Evolutionary conservation across 2,797 vertebrate species (phyloP).

Genomic region (Pseudomugil gertrudae): DNA sequence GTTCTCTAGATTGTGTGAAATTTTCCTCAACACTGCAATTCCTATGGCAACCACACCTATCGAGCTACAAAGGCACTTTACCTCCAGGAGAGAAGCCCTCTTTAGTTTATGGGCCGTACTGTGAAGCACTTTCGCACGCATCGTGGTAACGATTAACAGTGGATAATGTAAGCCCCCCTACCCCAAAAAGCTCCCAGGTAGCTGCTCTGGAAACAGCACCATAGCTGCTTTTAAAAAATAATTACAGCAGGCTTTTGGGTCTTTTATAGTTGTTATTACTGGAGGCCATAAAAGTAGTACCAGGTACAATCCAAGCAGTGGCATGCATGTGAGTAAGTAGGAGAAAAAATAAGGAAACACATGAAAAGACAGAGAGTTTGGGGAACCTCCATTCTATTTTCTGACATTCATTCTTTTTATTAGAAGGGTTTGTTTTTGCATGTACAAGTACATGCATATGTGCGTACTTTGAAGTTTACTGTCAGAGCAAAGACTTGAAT

Average conservation of each 20-base stretch:
- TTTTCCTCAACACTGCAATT: constrained; percentile 47
- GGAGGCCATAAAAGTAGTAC: constrained; percentile 48
- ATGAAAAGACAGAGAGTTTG: constrained; percentile 17
- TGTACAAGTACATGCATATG: constrained; percentile 9
- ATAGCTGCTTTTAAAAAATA: constrained; percentile 66
- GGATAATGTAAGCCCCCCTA: constrained; percentile 52
- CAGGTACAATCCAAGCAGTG: constrained; percentile 30
- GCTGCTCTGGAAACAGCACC: constrained; percentile 50
- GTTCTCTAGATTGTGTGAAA: constrained; percentile 19
- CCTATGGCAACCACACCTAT: constrained; percentile 55
- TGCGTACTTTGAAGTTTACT: constrained; percentile 16
- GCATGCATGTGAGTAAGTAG: constrained; percentile 29
- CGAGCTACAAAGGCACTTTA: constrained; percentile 52
- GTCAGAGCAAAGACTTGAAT: constrained; percentile 35
- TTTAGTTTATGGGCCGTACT: constrained; percentile 58
- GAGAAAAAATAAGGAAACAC: constrained; percentile 16
- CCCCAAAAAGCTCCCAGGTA: constrained; percentile 36
- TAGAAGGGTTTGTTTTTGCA: constrained; percentile 13
- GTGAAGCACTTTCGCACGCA: constrained; percentile 63
- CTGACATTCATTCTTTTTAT: constrained; percentile 16
- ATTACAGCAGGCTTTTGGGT: constrained; percentile 53
- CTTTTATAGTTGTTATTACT: constrained; percentile 65
- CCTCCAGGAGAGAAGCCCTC: constrained; percentile 55
- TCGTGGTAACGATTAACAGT: constrained; percentile 60
- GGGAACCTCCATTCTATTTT: neutral